A percentile compares a stretch with the other conserved stretches of the same genome.
Evolutionary conservation across 2,113 vertebrate genomes (phyloP).

Genomic region (Nipponia nippon): DNA sequence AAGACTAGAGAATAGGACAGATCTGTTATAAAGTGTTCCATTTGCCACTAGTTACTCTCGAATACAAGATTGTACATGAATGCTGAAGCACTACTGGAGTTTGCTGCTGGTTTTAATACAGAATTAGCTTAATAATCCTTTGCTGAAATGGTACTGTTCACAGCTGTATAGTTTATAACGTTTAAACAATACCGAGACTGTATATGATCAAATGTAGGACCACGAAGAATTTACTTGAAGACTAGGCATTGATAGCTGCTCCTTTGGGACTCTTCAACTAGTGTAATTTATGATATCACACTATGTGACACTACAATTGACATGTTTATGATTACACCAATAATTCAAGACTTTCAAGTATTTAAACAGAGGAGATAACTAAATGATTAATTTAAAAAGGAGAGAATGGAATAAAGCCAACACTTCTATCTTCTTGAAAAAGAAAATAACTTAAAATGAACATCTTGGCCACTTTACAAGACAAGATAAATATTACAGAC

Average conservation of each 20-base stretch:
- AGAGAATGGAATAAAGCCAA: background rate
- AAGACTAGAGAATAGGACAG: background rate
- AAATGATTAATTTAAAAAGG: background rate
- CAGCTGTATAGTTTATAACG: background rate
- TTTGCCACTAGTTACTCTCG: background rate
- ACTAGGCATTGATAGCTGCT: background rate
- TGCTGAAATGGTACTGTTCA: background rate
- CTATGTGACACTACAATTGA: background rate
- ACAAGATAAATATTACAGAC: background rate
- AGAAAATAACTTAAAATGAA: slow-evolving; percentile 1
- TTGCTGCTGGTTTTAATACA: background rate
- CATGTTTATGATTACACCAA: background rate
- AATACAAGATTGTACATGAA: background rate
- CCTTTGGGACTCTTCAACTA: background rate
- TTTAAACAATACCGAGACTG: background rate
- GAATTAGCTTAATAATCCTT: background rate
- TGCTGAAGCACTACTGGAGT: background rate
- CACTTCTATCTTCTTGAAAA: background rate
- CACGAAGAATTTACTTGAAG: background rate
- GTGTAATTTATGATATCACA: background rate
- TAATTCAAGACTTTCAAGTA: background rate
- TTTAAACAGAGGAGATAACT: background rate
- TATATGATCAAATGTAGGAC: background rate
- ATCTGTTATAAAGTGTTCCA: background rate
- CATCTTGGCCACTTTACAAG: background rate